Conservation (phyloP, 1,140 invertebrate genomes). For the Rhizoglyphus robini region DNA sequence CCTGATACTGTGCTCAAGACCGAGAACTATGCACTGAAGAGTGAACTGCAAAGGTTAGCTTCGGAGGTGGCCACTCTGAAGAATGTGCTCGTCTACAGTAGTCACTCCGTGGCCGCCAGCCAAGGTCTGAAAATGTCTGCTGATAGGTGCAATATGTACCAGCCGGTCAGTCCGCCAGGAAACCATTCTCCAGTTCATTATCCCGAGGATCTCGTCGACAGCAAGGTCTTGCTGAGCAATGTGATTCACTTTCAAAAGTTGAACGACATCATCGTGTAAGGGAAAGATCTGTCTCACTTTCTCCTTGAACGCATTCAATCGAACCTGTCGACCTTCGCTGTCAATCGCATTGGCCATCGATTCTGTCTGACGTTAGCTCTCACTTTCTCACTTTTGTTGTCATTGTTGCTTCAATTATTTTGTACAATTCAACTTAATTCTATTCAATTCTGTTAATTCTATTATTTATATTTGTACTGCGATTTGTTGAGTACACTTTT, state of each 20-base stretch:
- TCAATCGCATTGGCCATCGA: too few relatives aligned
- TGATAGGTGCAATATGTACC: background rate
- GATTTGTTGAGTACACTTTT: too few relatives aligned
- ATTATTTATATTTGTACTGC: too few relatives aligned
- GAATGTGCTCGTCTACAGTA: conserved; percentile 15
- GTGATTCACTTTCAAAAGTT: conserved; percentile 15
- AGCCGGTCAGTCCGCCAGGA: background rate
- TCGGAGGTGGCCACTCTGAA: conserved; percentile 82
- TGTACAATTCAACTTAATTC: too few relatives aligned
- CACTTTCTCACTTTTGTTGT: too few relatives aligned
- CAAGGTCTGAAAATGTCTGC: background rate
- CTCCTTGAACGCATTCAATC: too few relatives aligned
- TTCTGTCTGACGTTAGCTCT: too few relatives aligned
- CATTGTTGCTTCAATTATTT: too few relatives aligned
- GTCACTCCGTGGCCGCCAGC: background rate
- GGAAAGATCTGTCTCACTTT: too few relatives aligned
- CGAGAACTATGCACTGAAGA: conserved; percentile 57
- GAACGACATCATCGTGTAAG: conserved; percentile 14
- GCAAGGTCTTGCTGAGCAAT: conserved; percentile 12
- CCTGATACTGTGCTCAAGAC: conserved; percentile 39
- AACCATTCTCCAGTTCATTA: background rate
- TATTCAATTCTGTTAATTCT: too few relatives aligned
- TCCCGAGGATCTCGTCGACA: conserved; percentile 13
- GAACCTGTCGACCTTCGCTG: too few relatives aligned
- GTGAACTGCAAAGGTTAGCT: conserved; percentile 67